Conservation (phyloP, 2,113 vertebrate genomes). For the Rhynchomys soricoides region DNA sequence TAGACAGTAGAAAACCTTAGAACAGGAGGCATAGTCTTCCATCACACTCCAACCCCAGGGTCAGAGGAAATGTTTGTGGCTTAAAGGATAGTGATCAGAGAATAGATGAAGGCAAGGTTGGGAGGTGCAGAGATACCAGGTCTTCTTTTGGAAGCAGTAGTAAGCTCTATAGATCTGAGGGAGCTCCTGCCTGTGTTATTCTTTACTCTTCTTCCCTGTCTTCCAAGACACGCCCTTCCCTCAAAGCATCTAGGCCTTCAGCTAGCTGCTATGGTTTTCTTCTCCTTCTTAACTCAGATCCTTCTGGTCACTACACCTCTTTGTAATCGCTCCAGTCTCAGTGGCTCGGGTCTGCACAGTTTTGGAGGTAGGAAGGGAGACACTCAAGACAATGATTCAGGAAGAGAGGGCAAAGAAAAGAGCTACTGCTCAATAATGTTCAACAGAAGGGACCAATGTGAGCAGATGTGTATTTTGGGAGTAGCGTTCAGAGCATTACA, state of each 20-base stretch:
- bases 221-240: background rate
- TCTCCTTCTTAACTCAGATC: background rate
- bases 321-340: background rate
- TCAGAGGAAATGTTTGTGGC: background rate
- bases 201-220: background rate
- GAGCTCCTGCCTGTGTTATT: background rate
- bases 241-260: background rate
- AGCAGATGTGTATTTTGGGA: background rate
- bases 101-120: background rate
- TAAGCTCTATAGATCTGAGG: background rate
- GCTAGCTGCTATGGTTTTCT: background rate
- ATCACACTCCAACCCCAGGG: background rate
- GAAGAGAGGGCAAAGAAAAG: background rate
- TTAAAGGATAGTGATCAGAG: background rate
- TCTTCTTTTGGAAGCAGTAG: background rate
- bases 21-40: background rate
- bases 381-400: background rate
- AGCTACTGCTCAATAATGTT: background rate
- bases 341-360: background rate
- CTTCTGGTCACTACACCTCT: background rate
- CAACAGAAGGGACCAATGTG: background rate
- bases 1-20: background rate
- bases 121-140: background rate
- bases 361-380: background rate
- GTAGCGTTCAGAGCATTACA: background rate